Conservation (phyloP, 1,140 invertebrate genomes). For the Eulimnadia texana region DNA sequence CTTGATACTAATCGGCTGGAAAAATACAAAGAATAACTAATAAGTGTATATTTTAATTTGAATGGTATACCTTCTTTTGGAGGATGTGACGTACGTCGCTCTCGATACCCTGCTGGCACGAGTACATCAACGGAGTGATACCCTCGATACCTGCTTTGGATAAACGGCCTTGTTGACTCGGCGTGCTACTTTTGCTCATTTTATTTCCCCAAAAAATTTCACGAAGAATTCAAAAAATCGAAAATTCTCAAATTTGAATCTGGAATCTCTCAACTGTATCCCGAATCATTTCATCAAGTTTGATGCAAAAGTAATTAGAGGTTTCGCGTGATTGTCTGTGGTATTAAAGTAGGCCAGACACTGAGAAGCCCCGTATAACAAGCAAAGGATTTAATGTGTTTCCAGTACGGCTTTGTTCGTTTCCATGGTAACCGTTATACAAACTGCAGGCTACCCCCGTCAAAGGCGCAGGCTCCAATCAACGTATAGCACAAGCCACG, state of each 20-base stretch:
- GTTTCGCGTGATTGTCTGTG: background rate
- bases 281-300: no score
- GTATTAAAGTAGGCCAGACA: background rate
- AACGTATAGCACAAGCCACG: no score
- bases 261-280: no score
- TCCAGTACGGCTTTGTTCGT: background rate
- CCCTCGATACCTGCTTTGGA: conserved; percentile 22
- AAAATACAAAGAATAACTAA: no score
- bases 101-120: conserved; percentile 56
- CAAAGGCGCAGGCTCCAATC: no score
- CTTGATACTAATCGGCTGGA: conserved; percentile 37
- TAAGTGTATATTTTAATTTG: conserved; percentile 9
- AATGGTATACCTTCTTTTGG: conserved; percentile 26
- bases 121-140: conserved; percentile 72
- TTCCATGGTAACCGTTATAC: conserved; percentile 3
- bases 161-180: background rate
- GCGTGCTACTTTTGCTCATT: background rate
- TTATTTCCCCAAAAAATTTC: background rate
- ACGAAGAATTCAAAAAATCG: no score
- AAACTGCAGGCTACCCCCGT: no score
- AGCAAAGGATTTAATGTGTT: background rate
- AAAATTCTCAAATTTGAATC: no score
- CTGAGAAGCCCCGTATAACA: background rate
- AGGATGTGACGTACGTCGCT: conserved; percentile 29
- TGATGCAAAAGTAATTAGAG: background rate